phyloP scores from a whole-genome alignment of 2,797 vertebrate species.

The Ptychadena robeensis region DNA sequence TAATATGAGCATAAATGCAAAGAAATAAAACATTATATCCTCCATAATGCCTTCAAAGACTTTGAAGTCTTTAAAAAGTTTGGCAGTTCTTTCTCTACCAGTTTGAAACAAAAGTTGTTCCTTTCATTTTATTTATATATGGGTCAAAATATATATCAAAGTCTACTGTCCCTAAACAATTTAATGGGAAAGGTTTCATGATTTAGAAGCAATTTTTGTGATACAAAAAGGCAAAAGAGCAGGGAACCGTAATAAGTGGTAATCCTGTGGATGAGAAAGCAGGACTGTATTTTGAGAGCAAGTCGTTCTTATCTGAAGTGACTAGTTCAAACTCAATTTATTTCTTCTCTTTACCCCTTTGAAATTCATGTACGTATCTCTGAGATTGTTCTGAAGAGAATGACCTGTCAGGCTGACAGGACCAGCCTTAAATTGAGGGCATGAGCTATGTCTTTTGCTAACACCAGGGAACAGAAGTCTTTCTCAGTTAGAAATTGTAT shows the following conservation, averaged over 20 bases:
- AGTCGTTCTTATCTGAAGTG: conserved; percentile 53
- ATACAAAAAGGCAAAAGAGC: neutral
- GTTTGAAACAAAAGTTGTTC: neutral
- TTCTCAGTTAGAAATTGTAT: neutral
- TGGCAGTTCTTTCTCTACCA: neutral
- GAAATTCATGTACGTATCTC: conserved; percentile 36
- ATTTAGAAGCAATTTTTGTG: conserved; percentile 5
- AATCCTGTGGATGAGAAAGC: conserved; percentile 20
- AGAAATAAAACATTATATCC: too few relatives aligned
- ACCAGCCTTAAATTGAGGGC: conserved; percentile 41
- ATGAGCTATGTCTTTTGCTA: conserved; percentile 26
- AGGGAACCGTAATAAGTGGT: conserved; percentile 33
- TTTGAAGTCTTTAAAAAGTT: too few relatives aligned
- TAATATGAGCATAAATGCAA: too few relatives aligned
- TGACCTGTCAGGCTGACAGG: conserved; percentile 32
- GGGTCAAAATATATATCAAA: neutral
- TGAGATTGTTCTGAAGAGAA: conserved; percentile 30
- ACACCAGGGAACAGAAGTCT: conserved; percentile 19
- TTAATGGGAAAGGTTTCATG: neutral
- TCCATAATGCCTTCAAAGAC: too few relatives aligned
- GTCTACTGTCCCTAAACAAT: neutral
- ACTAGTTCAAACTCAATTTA: conserved; percentile 59
- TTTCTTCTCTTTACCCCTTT: conserved; percentile 51
- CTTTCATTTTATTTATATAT: neutral
- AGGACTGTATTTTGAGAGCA: conserved; percentile 25